Evolutionary conservation across 2,113 vertebrate species (phyloP).

Genomic region (Strigops habroptila): DNA sequence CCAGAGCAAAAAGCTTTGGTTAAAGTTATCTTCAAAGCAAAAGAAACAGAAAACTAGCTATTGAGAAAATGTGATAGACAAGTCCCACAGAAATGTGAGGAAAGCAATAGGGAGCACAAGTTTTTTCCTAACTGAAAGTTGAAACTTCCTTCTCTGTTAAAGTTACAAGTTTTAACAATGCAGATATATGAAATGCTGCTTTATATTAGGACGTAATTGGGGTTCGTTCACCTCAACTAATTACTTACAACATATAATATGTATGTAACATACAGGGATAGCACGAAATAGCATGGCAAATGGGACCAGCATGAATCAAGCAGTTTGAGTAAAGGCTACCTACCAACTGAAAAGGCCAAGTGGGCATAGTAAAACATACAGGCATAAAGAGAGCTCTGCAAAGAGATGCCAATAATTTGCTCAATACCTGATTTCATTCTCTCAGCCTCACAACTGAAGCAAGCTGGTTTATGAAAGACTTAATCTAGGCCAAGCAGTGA

Average conservation of each 20-base stretch:
- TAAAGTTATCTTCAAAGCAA: background rate
- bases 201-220: background rate
- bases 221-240: background rate
- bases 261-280: background rate
- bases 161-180: background rate
- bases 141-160: background rate
- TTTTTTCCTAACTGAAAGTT: background rate
- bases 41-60: background rate
- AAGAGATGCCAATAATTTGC: background rate
- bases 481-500: background rate
- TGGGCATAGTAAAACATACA: background rate
- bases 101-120: background rate
- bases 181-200: background rate
- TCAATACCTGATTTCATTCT: background rate
- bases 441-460: background rate
- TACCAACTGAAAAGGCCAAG: background rate
- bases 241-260: background rate
- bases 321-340: background rate
- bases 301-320: background rate
- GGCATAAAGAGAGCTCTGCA: background rate
- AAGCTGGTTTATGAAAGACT: background rate
- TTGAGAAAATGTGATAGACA: background rate
- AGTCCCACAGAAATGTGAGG: background rate
- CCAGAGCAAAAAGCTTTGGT: background rate
- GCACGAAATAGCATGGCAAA: background rate